Conservation (phyloP, 2,113 vertebrate genomes). For the Rhea americana region DNA sequence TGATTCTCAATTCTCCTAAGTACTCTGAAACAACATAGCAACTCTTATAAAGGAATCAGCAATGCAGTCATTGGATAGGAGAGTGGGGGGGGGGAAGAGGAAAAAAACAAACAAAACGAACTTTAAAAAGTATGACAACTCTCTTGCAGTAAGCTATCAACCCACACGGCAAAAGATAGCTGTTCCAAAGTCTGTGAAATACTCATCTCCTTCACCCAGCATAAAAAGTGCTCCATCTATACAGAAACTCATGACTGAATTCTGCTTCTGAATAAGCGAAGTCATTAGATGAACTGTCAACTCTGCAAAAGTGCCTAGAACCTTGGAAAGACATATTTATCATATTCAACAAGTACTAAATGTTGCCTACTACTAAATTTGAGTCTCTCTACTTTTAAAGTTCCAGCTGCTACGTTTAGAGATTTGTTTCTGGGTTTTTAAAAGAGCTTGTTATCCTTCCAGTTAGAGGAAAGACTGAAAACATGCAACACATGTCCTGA, state of each 20-base stretch:
- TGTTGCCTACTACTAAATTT: background rate
- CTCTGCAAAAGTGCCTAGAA: background rate
- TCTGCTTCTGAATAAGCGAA: background rate
- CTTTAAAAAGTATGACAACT: background rate
- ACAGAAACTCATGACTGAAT: background rate
- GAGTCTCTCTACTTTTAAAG: background rate
- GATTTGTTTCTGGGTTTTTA: background rate
- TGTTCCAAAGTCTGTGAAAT: background rate
- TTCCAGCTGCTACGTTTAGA: background rate
- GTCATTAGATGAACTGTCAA: background rate
- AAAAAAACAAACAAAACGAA: background rate
- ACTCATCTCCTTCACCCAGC: background rate
- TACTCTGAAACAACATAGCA: background rate
- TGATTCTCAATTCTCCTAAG: background rate
- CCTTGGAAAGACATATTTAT: background rate
- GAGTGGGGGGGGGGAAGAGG: background rate
- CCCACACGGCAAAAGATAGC: background rate
- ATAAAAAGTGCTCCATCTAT: background rate
- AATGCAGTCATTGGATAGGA: background rate
- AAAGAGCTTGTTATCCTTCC: background rate
- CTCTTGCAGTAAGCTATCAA: background rate
- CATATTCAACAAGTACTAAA: background rate
- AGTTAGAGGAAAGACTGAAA: background rate
- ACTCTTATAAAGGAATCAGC: background rate
- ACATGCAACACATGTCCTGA: background rate